Conservation (phyloP, 2,888 invertebrate genomes). For the Drosophila quinaria region DNA sequence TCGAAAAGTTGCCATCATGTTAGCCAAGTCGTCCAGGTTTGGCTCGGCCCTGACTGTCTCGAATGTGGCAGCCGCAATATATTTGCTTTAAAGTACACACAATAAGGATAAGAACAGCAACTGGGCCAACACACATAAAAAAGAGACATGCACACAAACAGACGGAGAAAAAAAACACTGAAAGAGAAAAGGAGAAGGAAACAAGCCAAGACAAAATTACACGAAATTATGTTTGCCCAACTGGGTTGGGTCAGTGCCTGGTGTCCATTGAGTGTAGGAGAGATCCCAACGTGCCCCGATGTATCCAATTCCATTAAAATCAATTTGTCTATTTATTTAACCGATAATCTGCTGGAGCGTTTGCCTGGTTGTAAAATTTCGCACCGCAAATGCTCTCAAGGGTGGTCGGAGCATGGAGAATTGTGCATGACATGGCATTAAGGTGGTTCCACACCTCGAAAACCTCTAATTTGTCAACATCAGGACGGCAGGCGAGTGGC, state of each 20-base stretch:
- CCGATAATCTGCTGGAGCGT: constrained; percentile 72
- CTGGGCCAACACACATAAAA: constrained; percentile 43
- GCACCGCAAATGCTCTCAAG: constrained; percentile 35
- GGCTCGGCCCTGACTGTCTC: neutral
- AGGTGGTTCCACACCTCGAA: constrained; percentile 50
- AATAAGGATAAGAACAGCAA: constrained; percentile 38
- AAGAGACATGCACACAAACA: constrained; percentile 7
- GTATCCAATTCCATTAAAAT: constrained; percentile 79
- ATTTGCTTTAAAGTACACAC: constrained; percentile 37
- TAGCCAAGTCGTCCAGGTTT: constrained; percentile 13
- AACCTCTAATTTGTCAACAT: constrained; percentile 78
- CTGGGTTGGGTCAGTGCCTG: constrained; percentile 49
- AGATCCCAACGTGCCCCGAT: constrained; percentile 25
- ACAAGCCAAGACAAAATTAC: constrained; percentile 66
- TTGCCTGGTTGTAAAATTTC: constrained; percentile 59
- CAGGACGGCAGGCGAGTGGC: constrained; percentile 39
- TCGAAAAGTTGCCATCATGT: constrained; percentile 26
- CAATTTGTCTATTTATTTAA: constrained; percentile 79
- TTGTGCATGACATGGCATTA: constrained; percentile 45
- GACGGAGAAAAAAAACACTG: neutral
- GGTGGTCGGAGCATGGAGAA: constrained; percentile 19
- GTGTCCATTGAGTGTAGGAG: constrained; percentile 19
- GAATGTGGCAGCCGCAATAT: constrained; percentile 16
- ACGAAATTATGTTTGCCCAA: constrained; percentile 74
- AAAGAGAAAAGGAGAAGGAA: constrained; percentile 4